Base-by-base conservation (phyloP, 1,140 invertebrate genomes). In the Drosophila ananassae region DNA sequence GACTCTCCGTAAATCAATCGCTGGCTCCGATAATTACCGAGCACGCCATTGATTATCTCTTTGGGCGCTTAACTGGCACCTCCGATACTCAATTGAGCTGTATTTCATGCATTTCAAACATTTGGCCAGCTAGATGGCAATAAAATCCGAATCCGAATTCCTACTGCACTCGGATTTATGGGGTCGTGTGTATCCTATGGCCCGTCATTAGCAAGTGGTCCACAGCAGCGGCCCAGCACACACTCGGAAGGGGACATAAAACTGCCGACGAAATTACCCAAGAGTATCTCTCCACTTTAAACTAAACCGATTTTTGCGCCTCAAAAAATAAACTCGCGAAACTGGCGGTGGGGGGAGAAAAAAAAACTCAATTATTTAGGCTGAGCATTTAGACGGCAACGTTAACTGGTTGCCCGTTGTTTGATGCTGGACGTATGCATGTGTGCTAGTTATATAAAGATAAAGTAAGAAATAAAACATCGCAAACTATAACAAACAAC, bases 401-500 rank as follows among this genome's bases (percentile, higher is more conserved):
- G 58, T 24, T 61, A 28, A 10, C 51, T 61, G 58, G 57, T 25
- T 21, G 48, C 41, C 21, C 41, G 63, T 50, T 52, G 24, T 28
- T 51, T 22, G 48, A 30, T 39, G 51, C 55, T 22, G 41, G 25
- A 51, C 58, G 56, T 53, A 52, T 66, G 52, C 71, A 72, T 79
- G 73, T 79, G 79, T 84, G 76, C 67, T 75, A 73, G 83, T 89
- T 89, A 89, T 89, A 83, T 89, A 87, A 87, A 87, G 58, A 48
- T 77, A 79, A 79, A 89, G 57, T 77, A 89, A 87, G 83, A 89
- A 87, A 89, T 89, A 87, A 87, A 85, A 78, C 74, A 73, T 78
- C 39, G 61, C 58, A 78, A 78, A 85, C 63, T 87, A 85, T 89
- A 87, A 89, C 83, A 87, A 89, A 89, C 83, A 89, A 89, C 83